Conservation (phyloP, 2,888 invertebrate genomes). For the Mayetiola destructor region DNA sequence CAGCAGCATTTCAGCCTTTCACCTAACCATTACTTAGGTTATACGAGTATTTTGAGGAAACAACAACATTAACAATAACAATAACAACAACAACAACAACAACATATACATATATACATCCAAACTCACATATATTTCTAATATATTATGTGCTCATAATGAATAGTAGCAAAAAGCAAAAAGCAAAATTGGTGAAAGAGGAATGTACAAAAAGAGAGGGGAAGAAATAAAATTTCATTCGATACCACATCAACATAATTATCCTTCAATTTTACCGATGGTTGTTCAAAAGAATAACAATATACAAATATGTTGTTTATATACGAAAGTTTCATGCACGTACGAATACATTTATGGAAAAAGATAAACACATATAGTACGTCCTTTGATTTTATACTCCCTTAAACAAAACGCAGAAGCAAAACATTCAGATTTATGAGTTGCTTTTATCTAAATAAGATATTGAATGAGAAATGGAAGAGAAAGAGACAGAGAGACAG, state of each 20-base stretch:
- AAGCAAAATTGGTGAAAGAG: too few relatives aligned
- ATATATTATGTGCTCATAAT: too few relatives aligned
- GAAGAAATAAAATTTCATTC: background rate
- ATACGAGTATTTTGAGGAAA: background rate
- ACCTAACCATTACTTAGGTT: background rate
- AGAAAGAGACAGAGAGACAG: too few relatives aligned
- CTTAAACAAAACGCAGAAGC: background rate
- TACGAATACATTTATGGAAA: background rate
- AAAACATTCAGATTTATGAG: background rate
- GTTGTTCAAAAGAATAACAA: constrained; percentile 10
- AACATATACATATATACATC: constrained; percentile 2
- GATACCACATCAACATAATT: constrained; percentile 12
- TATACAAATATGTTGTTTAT: constrained; percentile 12
- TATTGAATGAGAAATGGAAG: too few relatives aligned
- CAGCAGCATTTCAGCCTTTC: background rate
- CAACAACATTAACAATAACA: constrained; percentile 8
- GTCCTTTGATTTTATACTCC: background rate
- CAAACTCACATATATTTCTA: too few relatives aligned
- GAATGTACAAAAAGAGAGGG: too few relatives aligned
- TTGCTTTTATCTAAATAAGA: too few relatives aligned
- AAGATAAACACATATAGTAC: background rate
- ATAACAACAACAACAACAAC: constrained; percentile 10
- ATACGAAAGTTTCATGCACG: background rate
- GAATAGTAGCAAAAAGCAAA: too few relatives aligned
- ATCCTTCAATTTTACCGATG: constrained; percentile 2